Conservation (phyloP, 2,797 vertebrate species). For the Rhincodon typus region DNA sequence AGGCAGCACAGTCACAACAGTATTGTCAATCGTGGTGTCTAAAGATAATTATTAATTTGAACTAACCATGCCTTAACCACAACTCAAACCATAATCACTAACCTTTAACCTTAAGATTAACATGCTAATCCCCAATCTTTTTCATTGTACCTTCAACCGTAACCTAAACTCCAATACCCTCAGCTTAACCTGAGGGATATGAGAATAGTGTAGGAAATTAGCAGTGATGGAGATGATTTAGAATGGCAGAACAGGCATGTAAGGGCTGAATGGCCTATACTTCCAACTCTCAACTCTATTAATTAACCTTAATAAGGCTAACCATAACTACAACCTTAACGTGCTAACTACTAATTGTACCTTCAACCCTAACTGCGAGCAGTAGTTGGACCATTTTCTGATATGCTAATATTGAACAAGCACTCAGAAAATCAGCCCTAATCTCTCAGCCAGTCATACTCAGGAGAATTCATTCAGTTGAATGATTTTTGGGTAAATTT, state of each 20-base stretch:
- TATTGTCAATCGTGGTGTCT: neutral
- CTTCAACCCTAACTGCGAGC: neutral
- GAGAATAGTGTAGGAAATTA: too few relatives aligned
- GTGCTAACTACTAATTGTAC: neutral
- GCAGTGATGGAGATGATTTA: too few relatives aligned
- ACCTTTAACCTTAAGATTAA: neutral
- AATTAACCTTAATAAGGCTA: neutral
- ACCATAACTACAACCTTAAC: neutral
- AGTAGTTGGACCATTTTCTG: neutral
- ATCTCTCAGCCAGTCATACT: neutral
- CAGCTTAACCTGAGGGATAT: too few relatives aligned
- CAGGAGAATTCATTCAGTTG: neutral
- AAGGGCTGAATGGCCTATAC: too few relatives aligned
- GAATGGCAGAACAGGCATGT: too few relatives aligned
- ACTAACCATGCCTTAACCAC: neutral
- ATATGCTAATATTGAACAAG: neutral
- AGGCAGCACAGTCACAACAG: neutral
- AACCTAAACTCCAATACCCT: neutral
- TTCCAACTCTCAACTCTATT: neutral
- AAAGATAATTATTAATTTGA: neutral
- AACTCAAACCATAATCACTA: neutral
- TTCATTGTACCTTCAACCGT: neutral
- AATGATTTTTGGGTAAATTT: neutral
- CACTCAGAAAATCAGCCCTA: neutral
- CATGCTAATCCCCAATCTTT: too few relatives aligned